Base-by-base conservation (phyloP, 1,140 invertebrate genomes). In the Drosophila kikkawai region DNA sequence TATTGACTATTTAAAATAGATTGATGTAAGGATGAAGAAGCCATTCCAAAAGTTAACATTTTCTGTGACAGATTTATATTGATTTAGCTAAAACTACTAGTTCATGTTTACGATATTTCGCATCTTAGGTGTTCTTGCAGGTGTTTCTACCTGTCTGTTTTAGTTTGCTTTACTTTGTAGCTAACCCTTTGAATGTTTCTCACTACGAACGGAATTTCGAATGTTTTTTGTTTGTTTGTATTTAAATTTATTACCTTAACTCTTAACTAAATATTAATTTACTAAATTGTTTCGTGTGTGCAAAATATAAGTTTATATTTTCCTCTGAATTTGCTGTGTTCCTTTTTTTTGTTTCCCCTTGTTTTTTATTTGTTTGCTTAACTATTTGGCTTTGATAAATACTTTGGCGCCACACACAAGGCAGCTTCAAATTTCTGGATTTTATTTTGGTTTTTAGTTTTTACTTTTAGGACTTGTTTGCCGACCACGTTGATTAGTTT, bases 321-420 rank as follows among this genome's bases (percentile, higher is more conserved):
- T 51, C 41, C 29, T 71, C 51, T 60, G 29, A 32, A 55, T 44
- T 32, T 57, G 57, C 51, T 69, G 55, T 67, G 41, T 57, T 65
- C 50, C 32, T 36, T 66, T 50, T 50, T 50, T 45, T 55, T 44
- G n/a, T 44, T 37, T 73, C 65, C 57, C 17, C 9, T 61, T 70
- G 26, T 29, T 39, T 39, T 59, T 44, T 45, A 32, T 48, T 47
- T 60, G 19, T 51, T 88, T 78, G 82, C 87, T 91, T 91, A 91
- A 91, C 87, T 91, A 91, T 91, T 91, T 91, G 87, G 87, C 87
- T 91, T 91, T 87, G 76, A 91, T 80, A 77, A 91, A 91, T 87
- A 83, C 85, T 91, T 87, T 87, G 71, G 83, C 83, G 83, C 83
- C 75, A 37, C 82, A 86, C 75, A 55, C 82, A 82, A 61, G 45